Evolutionary conservation across 2,113 vertebrate species (phyloP).

Genomic region (Bufo bufo): DNA sequence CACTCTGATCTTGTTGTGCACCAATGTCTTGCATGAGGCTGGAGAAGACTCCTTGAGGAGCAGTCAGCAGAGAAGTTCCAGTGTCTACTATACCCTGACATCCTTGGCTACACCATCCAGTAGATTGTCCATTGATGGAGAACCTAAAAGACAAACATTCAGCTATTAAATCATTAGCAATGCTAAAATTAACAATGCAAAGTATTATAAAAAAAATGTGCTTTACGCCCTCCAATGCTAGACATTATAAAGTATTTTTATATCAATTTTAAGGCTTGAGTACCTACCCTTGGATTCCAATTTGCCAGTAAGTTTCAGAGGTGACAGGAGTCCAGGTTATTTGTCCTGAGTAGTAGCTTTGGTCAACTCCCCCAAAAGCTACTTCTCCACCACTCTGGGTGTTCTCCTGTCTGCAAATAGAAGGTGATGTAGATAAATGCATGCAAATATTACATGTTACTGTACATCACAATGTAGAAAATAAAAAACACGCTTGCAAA

Average conservation of each 20-base stretch:
- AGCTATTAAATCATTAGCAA: too few species aligned
- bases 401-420: conserved; percentile 48
- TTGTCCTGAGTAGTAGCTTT: conserved; percentile 61
- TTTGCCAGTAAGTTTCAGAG: conserved; percentile 70
- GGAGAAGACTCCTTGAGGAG: conserved; percentile 60
- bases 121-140: conserved; percentile 61
- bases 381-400: conserved; percentile 67
- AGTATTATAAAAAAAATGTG: neutral
- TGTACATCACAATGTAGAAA: too few species aligned
- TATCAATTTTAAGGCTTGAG: neutral
- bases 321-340: conserved; percentile 67
- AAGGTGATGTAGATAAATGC: neutral
- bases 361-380: conserved; percentile 65
- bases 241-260: too few species aligned
- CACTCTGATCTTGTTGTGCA: conserved; percentile 65
- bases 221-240: neutral
- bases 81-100: conserved; percentile 73
- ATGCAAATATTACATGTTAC: neutral
- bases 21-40: conserved; percentile 68
- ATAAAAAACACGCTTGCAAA: neutral
- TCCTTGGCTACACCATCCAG: conserved; percentile 67
- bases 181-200: neutral
- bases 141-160: conserved; percentile 62
- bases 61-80: conserved; percentile 69
- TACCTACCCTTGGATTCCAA: conserved; percentile 63